phyloP scores from a whole-genome alignment of 2,888 invertebrate species.

The Mesodorylaimus sp. region DNA sequence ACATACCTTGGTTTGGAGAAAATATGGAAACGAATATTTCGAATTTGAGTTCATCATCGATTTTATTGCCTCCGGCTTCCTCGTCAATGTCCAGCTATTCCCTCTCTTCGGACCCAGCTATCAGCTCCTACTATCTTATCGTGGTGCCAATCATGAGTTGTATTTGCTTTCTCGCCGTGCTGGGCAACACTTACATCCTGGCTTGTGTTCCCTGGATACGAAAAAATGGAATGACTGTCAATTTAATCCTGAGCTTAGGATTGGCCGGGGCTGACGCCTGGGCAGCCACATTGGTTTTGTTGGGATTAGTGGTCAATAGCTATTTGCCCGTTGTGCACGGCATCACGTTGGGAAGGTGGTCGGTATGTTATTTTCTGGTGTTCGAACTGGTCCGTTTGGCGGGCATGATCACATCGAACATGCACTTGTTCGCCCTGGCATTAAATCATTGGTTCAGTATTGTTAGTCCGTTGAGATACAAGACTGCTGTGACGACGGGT shows the following conservation, averaged over 20 bases:
- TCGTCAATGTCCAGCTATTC: too few species aligned
- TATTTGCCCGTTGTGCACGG: constrained; percentile 1
- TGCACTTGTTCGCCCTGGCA: constrained; percentile 44
- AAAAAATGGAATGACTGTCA: not conserved
- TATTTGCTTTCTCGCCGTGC: too few species aligned
- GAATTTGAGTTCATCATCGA: too few species aligned
- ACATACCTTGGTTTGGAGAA: too few species aligned
- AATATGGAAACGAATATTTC: too few species aligned
- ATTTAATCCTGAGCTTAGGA: not conserved
- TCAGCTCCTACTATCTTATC: too few species aligned
- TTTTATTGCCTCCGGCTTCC: too few species aligned
- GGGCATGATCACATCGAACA: constrained; percentile 43
- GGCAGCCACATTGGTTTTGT: not conserved
- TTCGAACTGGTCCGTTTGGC: constrained; percentile 38
- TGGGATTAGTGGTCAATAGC: constrained; percentile 3
- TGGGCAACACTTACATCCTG: constrained; percentile 4
- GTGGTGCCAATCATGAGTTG: too few species aligned
- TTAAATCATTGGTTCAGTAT: constrained; percentile 47
- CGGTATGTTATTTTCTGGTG: constrained; percentile 16
- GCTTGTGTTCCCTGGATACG: not conserved
- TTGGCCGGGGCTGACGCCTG: constrained; percentile 7
- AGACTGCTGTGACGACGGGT: not conserved
- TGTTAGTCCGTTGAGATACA: constrained; percentile 35
- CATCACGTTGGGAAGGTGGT: too few species aligned
- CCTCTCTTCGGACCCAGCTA: too few species aligned